Conservation (phyloP, 2,888 invertebrate species). For the Lepas anatifera region DNA sequence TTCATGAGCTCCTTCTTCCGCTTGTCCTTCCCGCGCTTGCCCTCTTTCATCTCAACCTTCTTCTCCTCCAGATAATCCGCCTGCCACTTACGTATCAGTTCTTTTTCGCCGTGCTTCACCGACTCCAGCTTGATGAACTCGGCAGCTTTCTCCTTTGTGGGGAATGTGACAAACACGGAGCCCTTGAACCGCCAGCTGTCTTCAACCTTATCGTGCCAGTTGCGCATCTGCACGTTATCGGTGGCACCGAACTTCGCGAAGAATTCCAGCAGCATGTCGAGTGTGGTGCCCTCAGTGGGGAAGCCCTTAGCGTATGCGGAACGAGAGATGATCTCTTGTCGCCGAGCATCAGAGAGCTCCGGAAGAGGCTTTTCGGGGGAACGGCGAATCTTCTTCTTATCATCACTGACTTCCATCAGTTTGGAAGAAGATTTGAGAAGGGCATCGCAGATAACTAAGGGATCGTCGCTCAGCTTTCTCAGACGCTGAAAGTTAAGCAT, state of each 20-base stretch:
- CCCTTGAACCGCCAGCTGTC: constrained; percentile 69
- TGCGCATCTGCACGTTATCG: constrained; percentile 50
- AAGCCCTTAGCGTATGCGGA: constrained; percentile 85
- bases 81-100: constrained; percentile 54
- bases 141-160: constrained; percentile 63
- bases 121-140: constrained; percentile 56
- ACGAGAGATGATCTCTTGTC: constrained; percentile 58
- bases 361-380: constrained; percentile 62
- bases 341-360: constrained; percentile 67
- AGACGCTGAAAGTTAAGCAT: constrained; percentile 82
- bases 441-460: constrained; percentile 55
- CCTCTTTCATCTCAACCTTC: constrained; percentile 40
- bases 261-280: constrained; percentile 60
- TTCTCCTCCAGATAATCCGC: constrained; percentile 36
- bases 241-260: constrained; percentile 54
- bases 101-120: constrained; percentile 52
- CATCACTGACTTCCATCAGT: constrained; percentile 57
- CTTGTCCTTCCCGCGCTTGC: constrained; percentile 47
- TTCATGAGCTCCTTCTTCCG: constrained; percentile 28
- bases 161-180: constrained; percentile 80
- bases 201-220: constrained; percentile 46
- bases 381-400: constrained; percentile 58
- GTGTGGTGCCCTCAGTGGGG: constrained; percentile 47
- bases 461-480: constrained; percentile 53
- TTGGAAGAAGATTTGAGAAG: constrained; percentile 58